Conservation (phyloP, 2,888 invertebrate genomes). For the Lumbricus terrestris region DNA sequence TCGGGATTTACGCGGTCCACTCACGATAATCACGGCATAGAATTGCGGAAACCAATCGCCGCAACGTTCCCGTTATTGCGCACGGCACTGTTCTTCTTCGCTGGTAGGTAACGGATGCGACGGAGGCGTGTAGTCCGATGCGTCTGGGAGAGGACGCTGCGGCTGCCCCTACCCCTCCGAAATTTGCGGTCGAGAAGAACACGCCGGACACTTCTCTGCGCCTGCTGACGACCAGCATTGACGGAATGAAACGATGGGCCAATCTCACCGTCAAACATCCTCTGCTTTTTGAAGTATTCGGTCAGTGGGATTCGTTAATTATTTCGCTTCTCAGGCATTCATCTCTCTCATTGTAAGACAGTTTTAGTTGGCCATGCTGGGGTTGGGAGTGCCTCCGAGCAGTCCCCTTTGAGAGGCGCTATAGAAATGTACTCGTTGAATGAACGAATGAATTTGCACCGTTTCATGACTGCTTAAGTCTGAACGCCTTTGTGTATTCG, state of each 20-base stretch:
- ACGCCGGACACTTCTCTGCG: background rate
- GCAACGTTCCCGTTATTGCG: background rate
- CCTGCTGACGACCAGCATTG: background rate
- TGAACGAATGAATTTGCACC: too few relatives aligned
- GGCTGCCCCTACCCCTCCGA: too few relatives aligned
- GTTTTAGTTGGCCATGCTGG: too few relatives aligned
- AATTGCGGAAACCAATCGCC: background rate
- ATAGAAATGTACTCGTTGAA: too few relatives aligned
- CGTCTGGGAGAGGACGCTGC: background rate
- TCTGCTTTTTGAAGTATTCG: slow-evolving; percentile 3
- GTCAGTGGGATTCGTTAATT: background rate
- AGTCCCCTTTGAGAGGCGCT: too few relatives aligned
- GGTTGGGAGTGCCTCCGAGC: too few relatives aligned
- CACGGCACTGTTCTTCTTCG: too few relatives aligned
- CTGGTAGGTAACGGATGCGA: background rate
- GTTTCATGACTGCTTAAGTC: too few relatives aligned
- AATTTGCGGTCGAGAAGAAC: background rate
- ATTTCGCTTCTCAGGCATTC: too few relatives aligned
- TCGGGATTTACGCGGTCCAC: background rate
- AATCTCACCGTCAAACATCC: background rate
- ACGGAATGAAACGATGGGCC: background rate
- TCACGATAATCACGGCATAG: background rate
- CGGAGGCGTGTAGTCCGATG: background rate
- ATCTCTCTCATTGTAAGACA: too few relatives aligned
- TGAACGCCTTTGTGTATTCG: too few relatives aligned